Percentiles rank a stretch among this genome's conserved stretches.
phyloP scores from a whole-genome alignment of 2,888 invertebrate species.

The Elysia crispata region DNA sequence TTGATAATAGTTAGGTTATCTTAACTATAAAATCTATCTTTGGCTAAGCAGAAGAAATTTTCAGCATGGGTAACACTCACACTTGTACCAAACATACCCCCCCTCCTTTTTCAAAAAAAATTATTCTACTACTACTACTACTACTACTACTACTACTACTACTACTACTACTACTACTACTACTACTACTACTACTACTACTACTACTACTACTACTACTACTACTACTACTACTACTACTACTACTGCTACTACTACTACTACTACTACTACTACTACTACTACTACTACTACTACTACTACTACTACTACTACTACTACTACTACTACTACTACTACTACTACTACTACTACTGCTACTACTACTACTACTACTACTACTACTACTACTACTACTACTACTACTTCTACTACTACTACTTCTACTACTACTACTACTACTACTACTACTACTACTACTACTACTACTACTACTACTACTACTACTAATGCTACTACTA shows the following conservation, averaged over 20 bases:
- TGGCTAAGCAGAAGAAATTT: too few relatives aligned
- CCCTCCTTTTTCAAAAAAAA: too few relatives aligned
- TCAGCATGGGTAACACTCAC: too few relatives aligned
- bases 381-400: constrained; percentile 24
- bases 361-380: constrained; percentile 34
- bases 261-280: constrained; percentile 26
- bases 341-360: constrained; percentile 20
- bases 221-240: constrained; percentile 36
- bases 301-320: constrained; percentile 35
- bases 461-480: constrained; percentile 34
- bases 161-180: constrained; percentile 25
- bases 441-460: constrained; percentile 33
- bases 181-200: constrained; percentile 27
- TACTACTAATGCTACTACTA: too few relatives aligned
- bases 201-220: constrained; percentile 30
- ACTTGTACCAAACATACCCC: too few relatives aligned
- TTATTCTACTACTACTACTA: too few relatives aligned
- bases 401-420: constrained; percentile 28
- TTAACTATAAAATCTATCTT: too few relatives aligned
- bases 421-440: constrained; percentile 26
- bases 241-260: constrained; percentile 24
- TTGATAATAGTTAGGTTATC: too few relatives aligned
- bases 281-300: constrained; percentile 29
- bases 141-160: constrained; percentile 35
- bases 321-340: constrained; percentile 34